These are phyloP conservation scores for Fratercula arctica DNA, from an alignment of 2,797 vertebrate species.

Conservation along the genomic window DNA sequence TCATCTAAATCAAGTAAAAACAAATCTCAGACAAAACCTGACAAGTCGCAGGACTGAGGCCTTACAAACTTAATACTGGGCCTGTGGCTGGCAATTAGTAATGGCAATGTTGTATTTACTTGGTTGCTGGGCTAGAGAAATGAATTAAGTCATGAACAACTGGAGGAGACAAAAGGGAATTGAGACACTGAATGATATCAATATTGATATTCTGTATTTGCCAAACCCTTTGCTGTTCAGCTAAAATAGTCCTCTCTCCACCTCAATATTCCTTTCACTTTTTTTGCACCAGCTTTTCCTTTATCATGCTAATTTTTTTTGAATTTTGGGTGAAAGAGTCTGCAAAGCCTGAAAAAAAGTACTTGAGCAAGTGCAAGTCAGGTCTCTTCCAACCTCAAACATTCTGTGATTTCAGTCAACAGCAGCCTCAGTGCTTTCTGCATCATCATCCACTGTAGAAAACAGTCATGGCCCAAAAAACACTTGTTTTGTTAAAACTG, in stretches of 20 bases:
- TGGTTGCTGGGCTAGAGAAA: background rate
- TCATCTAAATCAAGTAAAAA: background rate
- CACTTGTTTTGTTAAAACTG: background rate
- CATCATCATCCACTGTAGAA: background rate
- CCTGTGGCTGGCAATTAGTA: background rate
- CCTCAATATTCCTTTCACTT: background rate
- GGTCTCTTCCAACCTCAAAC: background rate
- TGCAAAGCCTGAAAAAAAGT: background rate
- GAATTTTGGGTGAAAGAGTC: background rate
- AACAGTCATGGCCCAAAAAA: background rate
- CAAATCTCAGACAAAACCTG: background rate
- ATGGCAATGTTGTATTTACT: background rate
- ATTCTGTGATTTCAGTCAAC: background rate
- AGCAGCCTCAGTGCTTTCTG: background rate
- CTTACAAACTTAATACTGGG: background rate
- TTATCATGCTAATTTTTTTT: background rate
- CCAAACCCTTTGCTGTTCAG: background rate
- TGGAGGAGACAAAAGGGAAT: background rate
- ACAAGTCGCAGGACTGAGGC: background rate
- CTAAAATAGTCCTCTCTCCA: background rate
- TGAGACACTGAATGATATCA: background rate
- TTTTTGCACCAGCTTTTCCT: background rate
- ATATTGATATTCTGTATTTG: background rate
- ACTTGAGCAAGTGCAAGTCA: background rate
- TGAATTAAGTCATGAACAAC: background rate